phyloP scores from a whole-genome alignment of 2,113 vertebrate genomes.

The Pluvianellus socialis region DNA sequence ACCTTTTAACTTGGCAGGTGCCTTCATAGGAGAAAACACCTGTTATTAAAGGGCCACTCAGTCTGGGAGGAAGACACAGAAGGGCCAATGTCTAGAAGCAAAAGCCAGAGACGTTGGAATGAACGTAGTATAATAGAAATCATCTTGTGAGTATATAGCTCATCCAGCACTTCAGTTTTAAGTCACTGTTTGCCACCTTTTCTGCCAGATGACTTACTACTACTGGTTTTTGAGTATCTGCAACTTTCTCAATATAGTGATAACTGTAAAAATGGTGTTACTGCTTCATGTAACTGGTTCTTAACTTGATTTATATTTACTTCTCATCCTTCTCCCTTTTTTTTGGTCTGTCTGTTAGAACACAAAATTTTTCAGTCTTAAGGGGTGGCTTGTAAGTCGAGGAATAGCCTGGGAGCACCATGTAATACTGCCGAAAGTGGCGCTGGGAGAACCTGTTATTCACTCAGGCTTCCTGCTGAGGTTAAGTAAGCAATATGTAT shows the following conservation, averaged over 20 bases:
- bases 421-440: not conserved
- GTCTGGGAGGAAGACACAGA: not conserved
- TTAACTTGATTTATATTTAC: not conserved
- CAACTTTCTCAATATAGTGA: not conserved
- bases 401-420: not conserved
- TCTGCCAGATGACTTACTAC: not conserved
- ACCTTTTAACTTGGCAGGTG: not conserved
- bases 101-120: not conserved
- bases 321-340: not conserved
- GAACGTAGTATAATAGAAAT: not conserved
- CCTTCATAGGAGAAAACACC: not conserved
- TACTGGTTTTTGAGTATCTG: not conserved
- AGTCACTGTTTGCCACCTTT: not conserved
- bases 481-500: not conserved
- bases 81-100: not conserved
- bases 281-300: not conserved
- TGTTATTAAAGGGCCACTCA: not conserved
- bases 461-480: not conserved
- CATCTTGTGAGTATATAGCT: not conserved
- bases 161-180: not conserved
- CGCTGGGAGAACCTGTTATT: not conserved
- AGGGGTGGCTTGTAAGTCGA: not conserved
- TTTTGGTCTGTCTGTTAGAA: not conserved
- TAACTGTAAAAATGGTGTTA: not conserved
- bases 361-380: not conserved